phyloP scores from a whole-genome alignment of 2,113 vertebrate species.

The Solenodon paradoxus region DNA sequence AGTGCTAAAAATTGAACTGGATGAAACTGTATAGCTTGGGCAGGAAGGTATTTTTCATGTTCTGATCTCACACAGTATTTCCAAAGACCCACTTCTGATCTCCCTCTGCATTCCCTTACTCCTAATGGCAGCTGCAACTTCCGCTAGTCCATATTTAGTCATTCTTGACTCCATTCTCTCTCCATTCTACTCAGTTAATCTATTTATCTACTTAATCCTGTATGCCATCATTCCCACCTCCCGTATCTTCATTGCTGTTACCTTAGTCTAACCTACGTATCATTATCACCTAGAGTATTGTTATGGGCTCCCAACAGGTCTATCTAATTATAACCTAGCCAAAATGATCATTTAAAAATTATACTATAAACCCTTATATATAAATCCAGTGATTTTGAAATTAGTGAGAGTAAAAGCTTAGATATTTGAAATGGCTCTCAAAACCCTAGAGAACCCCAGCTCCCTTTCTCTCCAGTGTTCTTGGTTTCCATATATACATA shows the following conservation, averaged over 20 bases:
- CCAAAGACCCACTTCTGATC: neutral
- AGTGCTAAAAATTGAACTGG: neutral
- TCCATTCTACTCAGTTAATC: neutral
- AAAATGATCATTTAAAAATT: neutral
- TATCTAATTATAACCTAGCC: neutral
- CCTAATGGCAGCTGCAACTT: neutral
- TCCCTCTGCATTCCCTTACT: neutral
- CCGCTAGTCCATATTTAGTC: neutral
- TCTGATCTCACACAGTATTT: neutral
- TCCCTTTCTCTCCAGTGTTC: neutral
- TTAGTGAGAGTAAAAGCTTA: neutral
- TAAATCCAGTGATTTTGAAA: neutral
- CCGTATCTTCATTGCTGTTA: neutral
- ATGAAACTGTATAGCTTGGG: neutral
- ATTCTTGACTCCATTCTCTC: neutral
- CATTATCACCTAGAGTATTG: neutral
- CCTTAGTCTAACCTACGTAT: neutral
- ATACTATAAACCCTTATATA: neutral
- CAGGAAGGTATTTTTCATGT: neutral
- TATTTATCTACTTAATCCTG: neutral
- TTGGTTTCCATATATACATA: neutral
- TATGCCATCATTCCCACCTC: neutral
- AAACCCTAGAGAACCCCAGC: rapidly evolving
- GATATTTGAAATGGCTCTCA: neutral
- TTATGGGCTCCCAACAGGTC: neutral